Evolutionary conservation across 2,113 vertebrate genomes (phyloP).

Genomic region (Electrona antarctica): DNA sequence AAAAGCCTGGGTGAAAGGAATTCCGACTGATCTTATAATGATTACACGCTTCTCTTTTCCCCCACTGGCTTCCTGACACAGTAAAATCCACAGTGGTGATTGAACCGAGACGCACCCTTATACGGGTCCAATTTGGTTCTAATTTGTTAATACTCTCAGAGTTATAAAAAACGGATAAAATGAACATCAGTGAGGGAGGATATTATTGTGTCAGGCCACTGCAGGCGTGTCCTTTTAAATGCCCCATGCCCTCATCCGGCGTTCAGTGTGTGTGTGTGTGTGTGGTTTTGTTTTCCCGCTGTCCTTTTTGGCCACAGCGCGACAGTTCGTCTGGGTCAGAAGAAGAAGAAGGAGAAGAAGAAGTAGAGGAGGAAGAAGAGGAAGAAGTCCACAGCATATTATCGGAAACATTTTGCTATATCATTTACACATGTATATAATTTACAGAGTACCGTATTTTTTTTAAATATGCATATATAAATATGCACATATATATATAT

Average conservation of each 20-base stretch:
- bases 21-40: slow-evolving; percentile 58
- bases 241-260: slow-evolving; percentile 13
- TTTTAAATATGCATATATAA: background rate
- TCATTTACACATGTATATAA: slow-evolving; percentile 72
- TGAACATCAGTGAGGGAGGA: too few relatives aligned
- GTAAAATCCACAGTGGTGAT: too few relatives aligned
- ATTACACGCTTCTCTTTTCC: slow-evolving; percentile 41
- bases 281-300: background rate
- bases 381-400: slow-evolving; percentile 72
- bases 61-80: slow-evolving; percentile 10
- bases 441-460: slow-evolving; percentile 74
- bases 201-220: background rate
- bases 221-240: slow-evolving; percentile 42
- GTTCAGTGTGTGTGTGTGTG: background rate
- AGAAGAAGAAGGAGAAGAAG: background rate
- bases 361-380: too few relatives aligned
- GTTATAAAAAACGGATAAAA: too few relatives aligned
- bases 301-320: slow-evolving; percentile 9
- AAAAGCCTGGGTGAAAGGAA: slow-evolving; percentile 54
- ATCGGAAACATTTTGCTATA: slow-evolving; percentile 71
- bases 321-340: slow-evolving; percentile 42
- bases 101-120: too few relatives aligned
- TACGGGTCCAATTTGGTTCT: too few relatives aligned
- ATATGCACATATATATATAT: background rate
- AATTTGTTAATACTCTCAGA: too few relatives aligned